A percentile compares a stretch with the other conserved stretches of the same genome.
These are phyloP conservation scores for human (Homo sapiens) DNA, from an alignment of 2,113 vertebrate species.

Conservation along the genomic window DNA sequence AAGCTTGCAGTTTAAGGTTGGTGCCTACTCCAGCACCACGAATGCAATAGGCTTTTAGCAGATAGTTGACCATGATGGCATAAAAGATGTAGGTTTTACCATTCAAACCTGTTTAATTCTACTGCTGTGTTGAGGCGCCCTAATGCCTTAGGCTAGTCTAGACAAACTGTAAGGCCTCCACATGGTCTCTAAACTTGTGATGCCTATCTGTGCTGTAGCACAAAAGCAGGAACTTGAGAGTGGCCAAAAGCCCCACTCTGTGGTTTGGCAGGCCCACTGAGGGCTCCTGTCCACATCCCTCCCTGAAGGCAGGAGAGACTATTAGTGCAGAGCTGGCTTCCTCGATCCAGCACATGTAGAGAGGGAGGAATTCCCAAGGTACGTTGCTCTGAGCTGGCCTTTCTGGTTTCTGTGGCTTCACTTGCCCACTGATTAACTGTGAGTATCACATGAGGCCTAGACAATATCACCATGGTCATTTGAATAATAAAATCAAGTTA, in stretches of 20 bases:
- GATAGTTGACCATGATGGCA: not conserved
- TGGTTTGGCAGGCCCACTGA: not conserved
- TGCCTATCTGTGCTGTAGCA: not conserved
- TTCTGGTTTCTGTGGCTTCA: not conserved
- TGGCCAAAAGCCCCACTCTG: not conserved
- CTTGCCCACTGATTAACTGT: constrained; percentile 45
- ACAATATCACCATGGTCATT: constrained; percentile 10
- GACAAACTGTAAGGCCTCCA: not conserved
- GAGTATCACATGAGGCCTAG: constrained; percentile 63
- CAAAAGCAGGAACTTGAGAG: not conserved
- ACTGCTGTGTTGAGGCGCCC: not conserved
- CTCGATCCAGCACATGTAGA: not conserved
- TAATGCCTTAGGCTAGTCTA: not conserved
- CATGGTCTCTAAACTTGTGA: not conserved
- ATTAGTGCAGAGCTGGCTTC: not conserved
- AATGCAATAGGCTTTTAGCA: not conserved
- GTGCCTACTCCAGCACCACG: not conserved
- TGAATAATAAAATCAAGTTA: constrained; percentile 69
- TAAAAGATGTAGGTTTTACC: not conserved
- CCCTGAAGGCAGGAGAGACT: not conserved
- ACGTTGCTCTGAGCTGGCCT: not conserved
- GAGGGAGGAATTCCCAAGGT: constrained; percentile 31
- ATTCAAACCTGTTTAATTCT: not conserved
- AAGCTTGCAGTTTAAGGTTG: not conserved
- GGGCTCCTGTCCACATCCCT: not conserved